Base-by-base conservation (phyloP, 2,888 invertebrate species). In the Epinotia ramella region DNA sequence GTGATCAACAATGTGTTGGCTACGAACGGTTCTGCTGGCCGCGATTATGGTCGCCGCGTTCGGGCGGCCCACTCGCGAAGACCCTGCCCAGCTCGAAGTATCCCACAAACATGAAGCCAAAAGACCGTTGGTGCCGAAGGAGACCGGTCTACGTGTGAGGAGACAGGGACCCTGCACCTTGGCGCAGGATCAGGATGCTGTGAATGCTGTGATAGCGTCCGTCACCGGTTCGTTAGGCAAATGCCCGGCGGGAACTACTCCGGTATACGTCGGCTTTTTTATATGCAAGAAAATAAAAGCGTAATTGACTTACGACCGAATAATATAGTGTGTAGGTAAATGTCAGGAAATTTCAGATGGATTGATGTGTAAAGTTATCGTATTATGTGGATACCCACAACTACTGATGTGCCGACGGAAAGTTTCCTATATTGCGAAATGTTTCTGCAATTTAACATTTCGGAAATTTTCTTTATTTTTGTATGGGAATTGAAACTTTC, bases 1-100 rank as follows among this genome's bases (percentile, higher is more conserved):
- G 65, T 53, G 16, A 66, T n/a, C 65, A 7, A 66, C 28, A 53
- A 66, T 66, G 65, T 66, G 11, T 53, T 66, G 65, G 65, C 49
- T 66, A n/a, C 49, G 49, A 24, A 53, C 49, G 16, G 11, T 66
- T 28, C 49, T 66, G 9, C 65, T 66, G 65, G 16, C 28, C 7
- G 49, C 49, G 13, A 66, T n/a, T n/a, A n/a, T 66, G n/a, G 65
- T n/a, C 24, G 11, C 49, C n/a, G 28, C 65, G 13, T 9, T 66
- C 63, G 63, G 40, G 33, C 63, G 40, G 9, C 40, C 33, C 33
- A 11, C 63, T 18, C 40, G 44, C 40, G 16, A 62, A 33, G 6
- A 59, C 4, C 24, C 24, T 0, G 59, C 24, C 1, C 20, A 59
- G 24, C 12, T 12, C 3, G 49, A 65, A 6, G 65, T 28, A 40